Evolutionary conservation across 2,113 vertebrate genomes (phyloP).

Genomic region (Arizona elegans): DNA sequence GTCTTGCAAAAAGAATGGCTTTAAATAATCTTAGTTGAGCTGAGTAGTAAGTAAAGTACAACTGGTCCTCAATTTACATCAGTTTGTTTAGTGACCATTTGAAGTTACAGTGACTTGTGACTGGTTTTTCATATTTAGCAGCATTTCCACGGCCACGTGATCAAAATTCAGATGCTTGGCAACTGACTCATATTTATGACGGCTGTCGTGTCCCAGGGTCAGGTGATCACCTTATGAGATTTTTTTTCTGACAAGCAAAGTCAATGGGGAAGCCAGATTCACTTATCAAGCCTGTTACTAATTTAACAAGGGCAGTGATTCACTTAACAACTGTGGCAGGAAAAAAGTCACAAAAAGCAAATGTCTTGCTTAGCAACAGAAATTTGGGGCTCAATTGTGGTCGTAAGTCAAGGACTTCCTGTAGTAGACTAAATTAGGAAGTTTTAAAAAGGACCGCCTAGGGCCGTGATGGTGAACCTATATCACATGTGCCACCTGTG

Average conservation of each 20-base stretch:
- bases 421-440: not conserved
- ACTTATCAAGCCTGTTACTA: not conserved
- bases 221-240: not conserved
- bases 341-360: not conserved
- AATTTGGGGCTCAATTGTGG: not conserved
- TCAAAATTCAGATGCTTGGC: not conserved
- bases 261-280: not conserved
- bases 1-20: not conserved
- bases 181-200: not conserved
- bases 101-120: not conserved
- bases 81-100: not conserved
- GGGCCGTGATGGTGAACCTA: too few relatives aligned
- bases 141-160: not conserved
- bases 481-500: too few relatives aligned
- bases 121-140: not conserved
- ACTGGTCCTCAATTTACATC: not conserved
- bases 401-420: not conserved
- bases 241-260: too few relatives aligned
- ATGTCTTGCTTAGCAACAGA: not conserved
- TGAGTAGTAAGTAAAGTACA: not conserved
- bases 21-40: not conserved
- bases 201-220: not conserved
- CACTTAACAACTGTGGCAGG: not conserved
- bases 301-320: not conserved
- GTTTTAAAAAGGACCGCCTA: not conserved